Conservation (phyloP, 1,140 invertebrate species). For the Artemia franciscana region DNA sequence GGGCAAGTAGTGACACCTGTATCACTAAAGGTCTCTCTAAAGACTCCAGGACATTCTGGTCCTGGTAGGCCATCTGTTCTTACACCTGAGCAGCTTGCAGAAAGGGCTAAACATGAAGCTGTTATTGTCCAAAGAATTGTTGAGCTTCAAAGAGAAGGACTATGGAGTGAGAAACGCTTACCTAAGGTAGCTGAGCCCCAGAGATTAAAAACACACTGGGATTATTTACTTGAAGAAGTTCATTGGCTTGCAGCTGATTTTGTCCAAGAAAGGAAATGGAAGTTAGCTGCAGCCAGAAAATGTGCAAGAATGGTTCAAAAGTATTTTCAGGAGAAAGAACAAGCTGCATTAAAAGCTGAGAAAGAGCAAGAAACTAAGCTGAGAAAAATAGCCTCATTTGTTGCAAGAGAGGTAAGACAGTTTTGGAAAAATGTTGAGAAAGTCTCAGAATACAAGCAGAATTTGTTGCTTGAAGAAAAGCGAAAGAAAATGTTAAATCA, state of each 20-base stretch:
- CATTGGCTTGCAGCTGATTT: slow-evolving; percentile 93
- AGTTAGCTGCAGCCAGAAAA: slow-evolving; percentile 81
- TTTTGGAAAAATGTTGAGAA: slow-evolving; percentile 96
- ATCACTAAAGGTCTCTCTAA: not conserved
- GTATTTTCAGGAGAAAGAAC: slow-evolving; percentile 80
- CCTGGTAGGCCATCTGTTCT: not conserved
- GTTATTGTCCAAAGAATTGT: slow-evolving; percentile 73
- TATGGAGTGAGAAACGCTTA: slow-evolving; percentile 75
- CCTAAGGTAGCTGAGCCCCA: slow-evolving; percentile 78
- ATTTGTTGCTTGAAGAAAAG: slow-evolving; percentile 74
- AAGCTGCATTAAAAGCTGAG: slow-evolving; percentile 64
- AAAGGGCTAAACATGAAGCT: slow-evolving; percentile 77
- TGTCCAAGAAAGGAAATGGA: slow-evolving; percentile 90
- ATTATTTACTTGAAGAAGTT: slow-evolving; percentile 96
- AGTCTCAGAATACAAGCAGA: slow-evolving; percentile 84
- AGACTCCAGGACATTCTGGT: not conserved
- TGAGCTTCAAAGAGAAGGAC: slow-evolving; percentile 63
- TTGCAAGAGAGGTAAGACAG: slow-evolving; percentile 75
- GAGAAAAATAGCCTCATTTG: slow-evolving; percentile 59
- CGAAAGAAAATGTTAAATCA: slow-evolving; percentile 85
- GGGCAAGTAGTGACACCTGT: not conserved
- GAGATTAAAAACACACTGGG: slow-evolving; percentile 86
- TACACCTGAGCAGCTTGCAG: slow-evolving; percentile 50
- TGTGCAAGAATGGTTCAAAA: slow-evolving; percentile 63
- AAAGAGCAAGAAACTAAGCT: slow-evolving; percentile 70